Evolutionary conservation across 1,140 invertebrate species (phyloP).

Genomic region (Berghia stephanieae): DNA sequence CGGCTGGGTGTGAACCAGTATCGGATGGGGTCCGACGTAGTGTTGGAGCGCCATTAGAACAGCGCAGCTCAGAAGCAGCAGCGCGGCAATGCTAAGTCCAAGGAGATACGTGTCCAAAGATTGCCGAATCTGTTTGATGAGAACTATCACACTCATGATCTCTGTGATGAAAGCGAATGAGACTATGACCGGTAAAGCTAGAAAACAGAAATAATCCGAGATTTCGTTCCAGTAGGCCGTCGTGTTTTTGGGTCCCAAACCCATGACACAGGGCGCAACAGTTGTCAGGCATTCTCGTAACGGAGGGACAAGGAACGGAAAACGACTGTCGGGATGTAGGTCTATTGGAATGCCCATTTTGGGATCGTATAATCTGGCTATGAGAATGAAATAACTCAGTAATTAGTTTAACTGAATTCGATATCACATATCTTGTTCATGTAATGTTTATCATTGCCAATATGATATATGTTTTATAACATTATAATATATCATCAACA

Average conservation of each 20-base stretch:
- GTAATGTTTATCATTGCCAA: no score
- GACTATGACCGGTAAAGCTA: conserved; percentile 54
- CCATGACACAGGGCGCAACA: conserved; percentile 41
- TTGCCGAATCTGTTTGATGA: conserved; percentile 46
- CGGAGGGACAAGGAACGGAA: conserved; percentile 49
- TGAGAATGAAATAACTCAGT: no score
- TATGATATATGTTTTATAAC: no score
- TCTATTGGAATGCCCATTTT: conserved; percentile 33
- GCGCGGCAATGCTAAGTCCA: conserved; percentile 49
- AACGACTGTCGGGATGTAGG: conserved; percentile 44
- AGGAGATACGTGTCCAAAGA: conserved; percentile 60
- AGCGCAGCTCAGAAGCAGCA: conserved; percentile 46
- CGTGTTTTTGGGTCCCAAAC: conserved; percentile 30
- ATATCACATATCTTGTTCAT: no score
- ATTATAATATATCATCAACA: no score
- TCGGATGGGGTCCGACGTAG: conserved; percentile 48
- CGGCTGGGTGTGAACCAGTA: conserved; percentile 47
- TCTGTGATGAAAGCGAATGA: conserved; percentile 51
- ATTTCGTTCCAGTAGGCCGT: conserved; percentile 54
- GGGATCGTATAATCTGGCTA: no score
- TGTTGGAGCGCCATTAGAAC: conserved; percentile 47
- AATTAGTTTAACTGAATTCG: no score
- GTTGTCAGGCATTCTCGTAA: conserved; percentile 49
- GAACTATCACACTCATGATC: conserved; percentile 52
- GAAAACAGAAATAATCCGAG: conserved; percentile 55